Base-by-base conservation (phyloP, 2,113 vertebrate species). In the Scomber japonicus region DNA sequence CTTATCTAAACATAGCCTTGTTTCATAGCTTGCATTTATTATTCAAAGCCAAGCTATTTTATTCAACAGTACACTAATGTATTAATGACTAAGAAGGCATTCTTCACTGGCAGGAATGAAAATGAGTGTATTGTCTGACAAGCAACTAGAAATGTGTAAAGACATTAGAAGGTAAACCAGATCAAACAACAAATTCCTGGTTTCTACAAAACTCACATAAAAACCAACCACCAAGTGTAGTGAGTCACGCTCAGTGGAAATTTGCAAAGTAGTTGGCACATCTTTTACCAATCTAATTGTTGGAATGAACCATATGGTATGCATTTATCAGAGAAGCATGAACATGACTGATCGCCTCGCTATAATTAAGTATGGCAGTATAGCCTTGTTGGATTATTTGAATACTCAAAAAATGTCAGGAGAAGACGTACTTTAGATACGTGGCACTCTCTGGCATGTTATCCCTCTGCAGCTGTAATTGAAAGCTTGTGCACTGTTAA, bases 401-500 rank as follows among this genome's bases (percentile, higher is more conserved):
- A 53, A 65, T 31, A 65, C 45, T 71, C 15, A 44, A 48, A 62
- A 86, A 75, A 82, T 51, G 46, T 81, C 61, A 74, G 75, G 75
- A 53, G 57, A 78, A 54, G 56, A 72, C 3, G 53, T 4, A 30
- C 27, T 59, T 55, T 30, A 70, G 62, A 85, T 14, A 24, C 19
- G 76, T 48, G 6, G 67, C 53, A 77, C 44, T 54, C 71, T 55
- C 61, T 76, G 55, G 31, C 67, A 75, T 72, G 17, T 63, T 64
- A 79, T 73, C 31, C 67, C 21, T 12, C 55, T 72, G 59, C 53
- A 67, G 68, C 55, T 67, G 50, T 77, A 88, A 91, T 81, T 84
- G 59, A 88, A 89, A 88, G 83, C 83, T 61, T 83, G 45, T 87
- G 81, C 79, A 85, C 54, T 12, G 19, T 71, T 78, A 80, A 80